These are phyloP conservation scores for Pavo muticus DNA, from an alignment of 2,113 vertebrate genomes.

Conservation along the genomic window DNA sequence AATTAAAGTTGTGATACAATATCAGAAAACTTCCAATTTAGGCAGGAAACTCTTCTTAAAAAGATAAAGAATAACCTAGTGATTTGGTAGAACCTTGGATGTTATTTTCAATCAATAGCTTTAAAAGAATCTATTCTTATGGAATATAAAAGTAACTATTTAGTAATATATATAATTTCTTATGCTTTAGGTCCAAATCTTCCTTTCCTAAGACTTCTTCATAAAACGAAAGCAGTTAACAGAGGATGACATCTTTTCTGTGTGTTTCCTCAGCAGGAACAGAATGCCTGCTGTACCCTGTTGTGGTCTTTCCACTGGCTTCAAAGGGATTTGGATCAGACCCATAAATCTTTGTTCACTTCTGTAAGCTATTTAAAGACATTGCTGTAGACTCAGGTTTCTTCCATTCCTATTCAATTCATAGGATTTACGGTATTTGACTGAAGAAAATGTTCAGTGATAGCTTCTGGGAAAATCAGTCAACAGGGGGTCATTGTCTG, in stretches of 20 bases:
- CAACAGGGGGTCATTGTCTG: background rate
- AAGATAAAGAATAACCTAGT: background rate
- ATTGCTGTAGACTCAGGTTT: background rate
- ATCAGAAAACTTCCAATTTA: background rate
- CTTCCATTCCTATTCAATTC: background rate
- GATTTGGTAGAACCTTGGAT: background rate
- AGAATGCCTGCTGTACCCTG: conserved; percentile 18
- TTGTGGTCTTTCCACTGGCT: background rate
- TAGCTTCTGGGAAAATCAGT: background rate
- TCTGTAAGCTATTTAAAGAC: conserved; percentile 16
- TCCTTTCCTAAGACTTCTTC: background rate
- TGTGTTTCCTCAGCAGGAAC: background rate
- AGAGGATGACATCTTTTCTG: background rate
- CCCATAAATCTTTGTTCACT: conserved; percentile 17
- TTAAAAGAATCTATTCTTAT: background rate
- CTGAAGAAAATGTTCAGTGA: background rate
- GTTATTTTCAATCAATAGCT: background rate
- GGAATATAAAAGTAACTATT: background rate
- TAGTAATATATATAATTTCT: background rate
- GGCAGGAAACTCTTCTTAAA: background rate
- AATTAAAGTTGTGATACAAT: background rate
- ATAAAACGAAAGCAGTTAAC: background rate
- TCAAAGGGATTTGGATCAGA: conserved; percentile 29
- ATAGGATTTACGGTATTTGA: background rate
- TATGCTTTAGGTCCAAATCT: background rate